phyloP scores from a whole-genome alignment of 2,113 vertebrate genomes.

The Coptodon rendalli region DNA sequence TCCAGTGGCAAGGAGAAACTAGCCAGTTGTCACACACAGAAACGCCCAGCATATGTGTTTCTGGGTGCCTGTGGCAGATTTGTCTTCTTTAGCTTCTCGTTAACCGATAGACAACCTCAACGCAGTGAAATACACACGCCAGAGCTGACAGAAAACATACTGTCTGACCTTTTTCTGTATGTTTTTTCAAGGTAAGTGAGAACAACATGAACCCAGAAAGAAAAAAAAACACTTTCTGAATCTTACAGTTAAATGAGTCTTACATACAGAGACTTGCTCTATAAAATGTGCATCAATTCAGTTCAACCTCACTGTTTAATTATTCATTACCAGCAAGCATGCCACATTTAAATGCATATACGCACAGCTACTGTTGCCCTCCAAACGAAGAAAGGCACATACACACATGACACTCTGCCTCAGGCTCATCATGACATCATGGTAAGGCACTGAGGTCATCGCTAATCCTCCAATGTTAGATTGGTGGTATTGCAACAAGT shows the following conservation, averaged over 20 bases:
- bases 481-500: slow-evolving; percentile 52
- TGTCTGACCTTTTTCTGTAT: background rate
- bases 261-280: background rate
- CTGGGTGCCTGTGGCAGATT: background rate
- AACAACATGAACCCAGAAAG: background rate
- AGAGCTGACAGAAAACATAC: background rate
- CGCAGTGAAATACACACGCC: background rate
- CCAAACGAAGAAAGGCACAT: background rate
- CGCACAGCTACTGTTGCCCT: background rate
- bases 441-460: slow-evolving; percentile 66
- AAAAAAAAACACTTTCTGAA: background rate
- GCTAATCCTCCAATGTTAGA: slow-evolving; percentile 44
- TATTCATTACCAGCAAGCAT: background rate
- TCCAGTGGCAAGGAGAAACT: background rate
- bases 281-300: background rate
- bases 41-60: background rate
- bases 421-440: slow-evolving; percentile 70
- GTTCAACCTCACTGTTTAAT: background rate
- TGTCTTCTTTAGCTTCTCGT: background rate
- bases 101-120: background rate
- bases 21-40: background rate
- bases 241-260: background rate
- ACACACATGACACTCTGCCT: slow-evolving; percentile 47
- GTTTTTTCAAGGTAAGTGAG: background rate
- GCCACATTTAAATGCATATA: background rate